A percentile compares a stretch with the other conserved stretches of the same genome.
These are phyloP conservation scores for Eueremaeus valkanovi DNA, from an alignment of 2,888 invertebrate species.

Conservation along the genomic window DNA sequence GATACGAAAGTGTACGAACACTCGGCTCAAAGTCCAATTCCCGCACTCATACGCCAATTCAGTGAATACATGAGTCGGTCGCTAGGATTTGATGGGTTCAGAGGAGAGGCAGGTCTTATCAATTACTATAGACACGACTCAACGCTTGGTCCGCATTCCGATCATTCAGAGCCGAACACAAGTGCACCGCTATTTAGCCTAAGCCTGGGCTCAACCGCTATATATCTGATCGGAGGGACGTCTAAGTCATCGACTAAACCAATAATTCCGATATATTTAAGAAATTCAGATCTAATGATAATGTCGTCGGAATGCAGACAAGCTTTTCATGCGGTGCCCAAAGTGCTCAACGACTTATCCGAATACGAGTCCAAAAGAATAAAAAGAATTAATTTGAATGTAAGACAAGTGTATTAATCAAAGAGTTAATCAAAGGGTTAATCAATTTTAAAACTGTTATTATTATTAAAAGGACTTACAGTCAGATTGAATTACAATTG, in stretches of 20 bases:
- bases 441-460: slow-evolving; percentile 19
- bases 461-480: slow-evolving; percentile 34
- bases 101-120: slow-evolving; percentile 80
- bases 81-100: slow-evolving; percentile 41
- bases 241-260: slow-evolving; percentile 60
- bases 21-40: slow-evolving; percentile 47
- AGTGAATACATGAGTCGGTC: slow-evolving; percentile 39
- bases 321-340: slow-evolving; percentile 90
- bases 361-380: slow-evolving; percentile 60
- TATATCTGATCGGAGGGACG: slow-evolving; percentile 84
- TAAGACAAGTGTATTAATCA: slow-evolving; percentile 69
- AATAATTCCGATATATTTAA: slow-evolving; percentile 61
- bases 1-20: slow-evolving; percentile 70
- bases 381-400: slow-evolving; percentile 88
- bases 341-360: slow-evolving; percentile 63
- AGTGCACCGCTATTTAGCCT: slow-evolving; percentile 82
- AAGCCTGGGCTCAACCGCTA: slow-evolving; percentile 91
- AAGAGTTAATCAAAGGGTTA: slow-evolving; percentile 32
- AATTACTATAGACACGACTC: slow-evolving; percentile 94
- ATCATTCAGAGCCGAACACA: slow-evolving; percentile 82
- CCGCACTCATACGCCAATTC: slow-evolving; percentile 44
- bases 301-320: slow-evolving; percentile 82
- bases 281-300: slow-evolving; percentile 83
- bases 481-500: slow-evolving; percentile 12
- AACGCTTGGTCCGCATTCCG: slow-evolving; percentile 87